Percentiles rank a stretch among this genome's conserved stretches.
Evolutionary conservation across 2,113 vertebrate genomes (phyloP).

Genomic region (Piaya cayana): DNA sequence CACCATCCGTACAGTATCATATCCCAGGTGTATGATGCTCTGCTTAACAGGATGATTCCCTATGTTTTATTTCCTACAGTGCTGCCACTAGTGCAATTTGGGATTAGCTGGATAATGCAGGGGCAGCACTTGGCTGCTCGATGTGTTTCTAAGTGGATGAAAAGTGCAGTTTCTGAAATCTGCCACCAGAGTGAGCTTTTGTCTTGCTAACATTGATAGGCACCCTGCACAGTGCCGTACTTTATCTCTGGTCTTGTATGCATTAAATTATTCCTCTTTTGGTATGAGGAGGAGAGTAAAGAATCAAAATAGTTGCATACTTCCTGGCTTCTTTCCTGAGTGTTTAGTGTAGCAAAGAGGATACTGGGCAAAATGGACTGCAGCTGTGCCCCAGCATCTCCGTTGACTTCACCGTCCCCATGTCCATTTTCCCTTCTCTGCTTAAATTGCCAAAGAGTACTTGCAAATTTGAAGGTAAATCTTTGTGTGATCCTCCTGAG

Average conservation of each 20-base stretch:
- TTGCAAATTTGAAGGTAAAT: not conserved
- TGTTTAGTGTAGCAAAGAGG: not conserved
- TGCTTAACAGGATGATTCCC: not conserved
- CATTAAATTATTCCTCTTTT: not conserved
- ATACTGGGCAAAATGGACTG: fast-evolving
- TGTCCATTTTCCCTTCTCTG: not conserved
- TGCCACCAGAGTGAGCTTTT: conserved; percentile 41
- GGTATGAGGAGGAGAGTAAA: not conserved
- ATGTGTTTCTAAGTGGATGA: fast-evolving
- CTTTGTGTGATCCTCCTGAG: not conserved
- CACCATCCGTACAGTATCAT: fast-evolving
- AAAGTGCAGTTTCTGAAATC: not conserved
- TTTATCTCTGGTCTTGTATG: not conserved
- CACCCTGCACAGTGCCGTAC: fast-evolving
- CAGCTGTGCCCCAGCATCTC: not conserved
- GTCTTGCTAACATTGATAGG: not conserved
- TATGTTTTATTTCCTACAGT: not conserved
- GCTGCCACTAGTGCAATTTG: not conserved
- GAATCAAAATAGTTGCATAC: not conserved
- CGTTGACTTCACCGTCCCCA: not conserved
- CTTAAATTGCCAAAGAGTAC: not conserved
- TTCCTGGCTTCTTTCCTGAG: not conserved
- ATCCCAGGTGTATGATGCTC: not conserved
- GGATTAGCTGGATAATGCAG: fast-evolving
- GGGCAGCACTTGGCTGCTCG: not conserved